These are phyloP conservation scores for Furcula furcula DNA, from an alignment of 2,888 invertebrate genomes.

Conservation along the genomic window DNA sequence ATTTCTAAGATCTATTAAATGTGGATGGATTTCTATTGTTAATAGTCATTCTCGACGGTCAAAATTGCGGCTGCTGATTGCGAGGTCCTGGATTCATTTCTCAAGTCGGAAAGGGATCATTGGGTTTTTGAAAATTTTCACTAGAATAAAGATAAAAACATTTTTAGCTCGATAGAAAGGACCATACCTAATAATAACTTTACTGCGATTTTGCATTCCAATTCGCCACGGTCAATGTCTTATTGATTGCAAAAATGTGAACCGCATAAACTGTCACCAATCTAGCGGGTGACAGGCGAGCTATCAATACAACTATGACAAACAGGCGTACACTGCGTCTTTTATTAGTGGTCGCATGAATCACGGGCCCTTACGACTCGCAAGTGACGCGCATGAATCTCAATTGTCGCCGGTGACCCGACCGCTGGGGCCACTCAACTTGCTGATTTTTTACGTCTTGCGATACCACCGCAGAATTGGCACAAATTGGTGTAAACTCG, in stretches of 20 bases:
- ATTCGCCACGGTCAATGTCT: background rate
- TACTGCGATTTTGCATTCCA: too few relatives aligned
- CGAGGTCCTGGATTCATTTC: too few relatives aligned
- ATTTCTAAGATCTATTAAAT: constrained; percentile 5
- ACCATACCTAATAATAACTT: too few relatives aligned
- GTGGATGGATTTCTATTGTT: too few relatives aligned
- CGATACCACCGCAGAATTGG: background rate
- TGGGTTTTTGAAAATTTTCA: too few relatives aligned
- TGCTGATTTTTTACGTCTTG: constrained; percentile 4
- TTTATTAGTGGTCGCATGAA: constrained; percentile 47
- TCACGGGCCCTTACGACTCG: constrained; percentile 31
- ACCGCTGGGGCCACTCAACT: constrained; percentile 28
- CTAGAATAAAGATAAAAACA: too few relatives aligned
- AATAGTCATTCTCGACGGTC: too few relatives aligned
- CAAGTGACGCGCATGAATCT: constrained; percentile 51
- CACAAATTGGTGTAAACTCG: background rate
- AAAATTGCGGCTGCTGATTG: too few relatives aligned
- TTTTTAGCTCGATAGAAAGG: too few relatives aligned
- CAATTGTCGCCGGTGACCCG: constrained; percentile 38
- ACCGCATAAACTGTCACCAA: constrained; percentile 5
- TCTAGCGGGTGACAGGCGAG: constrained; percentile 27
- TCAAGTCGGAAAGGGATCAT: too few relatives aligned
- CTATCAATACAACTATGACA: constrained; percentile 40
- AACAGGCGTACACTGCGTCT: constrained; percentile 33
- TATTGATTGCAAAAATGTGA: background rate